Evolutionary conservation across 2,888 invertebrate species (phyloP).

Genomic region (Myopa testacea): DNA sequence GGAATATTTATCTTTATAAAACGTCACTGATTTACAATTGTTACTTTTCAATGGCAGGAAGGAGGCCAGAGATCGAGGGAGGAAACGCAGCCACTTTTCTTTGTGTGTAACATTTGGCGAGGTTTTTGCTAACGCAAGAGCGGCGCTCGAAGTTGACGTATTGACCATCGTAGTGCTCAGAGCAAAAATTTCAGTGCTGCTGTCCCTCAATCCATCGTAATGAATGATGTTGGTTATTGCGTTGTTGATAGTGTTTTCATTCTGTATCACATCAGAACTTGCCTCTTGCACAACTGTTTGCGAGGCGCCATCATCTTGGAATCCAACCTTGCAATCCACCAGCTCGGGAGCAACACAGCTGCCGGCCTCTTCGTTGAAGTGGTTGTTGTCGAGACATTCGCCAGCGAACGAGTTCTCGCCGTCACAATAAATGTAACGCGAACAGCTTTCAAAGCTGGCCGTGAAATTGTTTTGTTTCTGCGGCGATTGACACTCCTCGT

Average conservation of each 20-base stretch:
- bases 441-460: conserved; percentile 52
- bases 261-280: neutral
- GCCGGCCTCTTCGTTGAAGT: conserved; percentile 50
- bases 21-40: too few relatives aligned
- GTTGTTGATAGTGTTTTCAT: neutral
- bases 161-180: neutral
- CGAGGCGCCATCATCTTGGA: neutral
- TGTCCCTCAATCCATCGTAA: too few relatives aligned
- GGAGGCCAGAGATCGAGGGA: too few relatives aligned
- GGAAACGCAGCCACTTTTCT: too few relatives aligned
- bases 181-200: neutral
- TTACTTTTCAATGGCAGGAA: too few relatives aligned
- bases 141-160: conserved; percentile 49
- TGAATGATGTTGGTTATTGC: neutral
- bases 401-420: conserved; percentile 54
- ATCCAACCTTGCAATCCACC: conserved; percentile 44
- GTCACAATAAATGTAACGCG: conserved; percentile 58
- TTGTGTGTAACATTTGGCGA: conserved; percentile 50
- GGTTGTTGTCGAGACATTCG: conserved; percentile 53
- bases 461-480: conserved; percentile 49
- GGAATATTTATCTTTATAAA: too few relatives aligned
- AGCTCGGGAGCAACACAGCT: conserved; percentile 51
- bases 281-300: too few relatives aligned
- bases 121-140: conserved; percentile 51
- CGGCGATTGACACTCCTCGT: conserved; percentile 48